Evolutionary conservation across 2,797 vertebrate genomes (phyloP).

Genomic region (Betta splendens): DNA sequence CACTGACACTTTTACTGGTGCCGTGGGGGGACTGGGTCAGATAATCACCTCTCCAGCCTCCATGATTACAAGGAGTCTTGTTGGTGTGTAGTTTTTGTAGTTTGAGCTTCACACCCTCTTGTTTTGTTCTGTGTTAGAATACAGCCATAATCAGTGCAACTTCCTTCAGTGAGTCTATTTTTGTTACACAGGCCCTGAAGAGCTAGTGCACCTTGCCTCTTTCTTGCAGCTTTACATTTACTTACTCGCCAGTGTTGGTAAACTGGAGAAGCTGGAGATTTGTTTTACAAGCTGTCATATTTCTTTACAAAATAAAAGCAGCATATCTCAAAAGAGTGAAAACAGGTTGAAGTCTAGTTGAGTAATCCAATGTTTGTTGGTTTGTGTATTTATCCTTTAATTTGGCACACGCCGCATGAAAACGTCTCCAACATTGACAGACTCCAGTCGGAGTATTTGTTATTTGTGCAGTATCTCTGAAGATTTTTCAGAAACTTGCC

Average conservation of each 20-base stretch:
- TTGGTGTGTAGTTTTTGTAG: conserved; percentile 41
- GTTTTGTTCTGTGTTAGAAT: conserved; percentile 20
- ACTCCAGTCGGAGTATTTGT: background rate
- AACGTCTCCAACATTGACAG: background rate
- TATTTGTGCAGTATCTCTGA: background rate
- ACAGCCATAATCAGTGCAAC: conserved; percentile 30
- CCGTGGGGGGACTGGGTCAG: too few species aligned
- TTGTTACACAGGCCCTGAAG: conserved; percentile 8
- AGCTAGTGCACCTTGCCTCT: too few species aligned
- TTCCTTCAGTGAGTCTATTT: conserved; percentile 21
- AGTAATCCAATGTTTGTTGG: background rate
- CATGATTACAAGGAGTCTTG: conserved; percentile 43
- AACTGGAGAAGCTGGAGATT: too few species aligned
- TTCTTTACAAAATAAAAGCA: too few species aligned
- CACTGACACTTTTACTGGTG: conserved; percentile 44
- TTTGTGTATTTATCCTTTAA: conserved; percentile 1
- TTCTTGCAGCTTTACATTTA: background rate
- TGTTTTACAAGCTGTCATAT: too few species aligned
- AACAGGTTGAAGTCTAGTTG: too few species aligned
- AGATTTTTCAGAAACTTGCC: conserved; percentile 15
- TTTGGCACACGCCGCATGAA: background rate
- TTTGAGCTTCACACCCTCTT: conserved; percentile 23
- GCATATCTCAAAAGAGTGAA: too few species aligned
- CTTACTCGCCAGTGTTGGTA: too few species aligned
- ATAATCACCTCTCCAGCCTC: conserved; percentile 53